Conservation (phyloP, 2,797 vertebrate genomes). For the Champsocephalus esox region DNA sequence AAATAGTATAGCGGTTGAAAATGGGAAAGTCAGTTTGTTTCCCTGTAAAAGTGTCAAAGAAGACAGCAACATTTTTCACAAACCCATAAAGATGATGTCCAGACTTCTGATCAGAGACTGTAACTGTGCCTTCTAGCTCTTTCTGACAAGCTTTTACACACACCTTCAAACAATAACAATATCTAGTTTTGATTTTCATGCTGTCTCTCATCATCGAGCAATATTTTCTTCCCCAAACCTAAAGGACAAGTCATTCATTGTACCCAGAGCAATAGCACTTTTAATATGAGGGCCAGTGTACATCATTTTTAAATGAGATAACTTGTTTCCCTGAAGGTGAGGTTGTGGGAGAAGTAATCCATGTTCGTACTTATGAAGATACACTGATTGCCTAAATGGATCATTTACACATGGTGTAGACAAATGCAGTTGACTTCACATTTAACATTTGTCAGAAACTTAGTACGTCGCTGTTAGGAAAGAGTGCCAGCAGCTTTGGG, state of each 20-base stretch:
- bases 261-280: constrained; percentile 41
- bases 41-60: neutral
- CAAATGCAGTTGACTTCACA: constrained; percentile 50
- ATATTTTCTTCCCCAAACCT: constrained; percentile 46
- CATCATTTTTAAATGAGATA: constrained; percentile 54
- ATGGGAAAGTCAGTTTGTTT: neutral
- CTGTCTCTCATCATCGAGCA: constrained; percentile 41
- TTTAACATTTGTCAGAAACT: constrained; percentile 48
- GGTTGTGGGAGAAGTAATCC: constrained; percentile 47
- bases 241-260: constrained; percentile 57
- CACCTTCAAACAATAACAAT: constrained; percentile 15
- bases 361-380: constrained; percentile 47
- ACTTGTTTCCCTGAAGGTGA: constrained; percentile 66
- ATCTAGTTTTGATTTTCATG: constrained; percentile 33
- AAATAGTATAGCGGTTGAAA: neutral
- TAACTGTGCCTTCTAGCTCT: constrained; percentile 27
- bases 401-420: constrained; percentile 60
- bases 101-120: constrained; percentile 35
- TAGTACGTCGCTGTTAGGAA: constrained; percentile 39
- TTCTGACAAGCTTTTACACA: constrained; percentile 26
- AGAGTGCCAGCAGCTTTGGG: constrained; percentile 27
- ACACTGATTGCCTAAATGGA: constrained; percentile 63
- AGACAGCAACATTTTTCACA: constrained; percentile 28
- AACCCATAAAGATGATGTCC: constrained; percentile 43
- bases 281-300: constrained; percentile 47